Percentiles rank a stretch among this genome's conserved stretches.
phyloP scores from a whole-genome alignment of 2,797 vertebrate species.

The Phyllotis vaccarum region DNA sequence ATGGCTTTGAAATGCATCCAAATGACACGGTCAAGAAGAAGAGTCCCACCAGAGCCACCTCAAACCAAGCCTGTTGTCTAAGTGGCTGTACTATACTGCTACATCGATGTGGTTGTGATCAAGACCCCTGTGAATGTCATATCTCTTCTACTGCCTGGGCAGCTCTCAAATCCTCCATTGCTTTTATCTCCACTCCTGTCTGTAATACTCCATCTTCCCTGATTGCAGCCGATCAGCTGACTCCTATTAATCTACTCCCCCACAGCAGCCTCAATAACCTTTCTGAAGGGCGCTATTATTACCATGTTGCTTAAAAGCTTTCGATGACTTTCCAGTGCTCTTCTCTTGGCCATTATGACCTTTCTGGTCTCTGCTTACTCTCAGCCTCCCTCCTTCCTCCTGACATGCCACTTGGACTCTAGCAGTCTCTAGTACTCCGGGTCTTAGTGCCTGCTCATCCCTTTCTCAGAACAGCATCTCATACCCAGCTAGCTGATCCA shows the following conservation, averaged over 20 bases:
- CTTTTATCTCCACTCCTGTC: neutral
- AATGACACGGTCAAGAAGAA: neutral
- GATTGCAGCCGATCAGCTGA: neutral
- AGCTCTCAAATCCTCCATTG: neutral
- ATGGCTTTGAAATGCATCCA: neutral
- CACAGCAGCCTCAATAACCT: neutral
- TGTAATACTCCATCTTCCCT: neutral
- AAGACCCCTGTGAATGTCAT: neutral
- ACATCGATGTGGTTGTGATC: neutral
- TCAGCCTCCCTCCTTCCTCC: neutral
- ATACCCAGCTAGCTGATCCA: neutral
- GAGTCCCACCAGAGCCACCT: neutral
- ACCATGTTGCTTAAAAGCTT: neutral
- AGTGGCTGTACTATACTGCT: neutral
- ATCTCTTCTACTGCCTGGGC: neutral
- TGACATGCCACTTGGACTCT: neutral
- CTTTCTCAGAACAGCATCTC: neutral
- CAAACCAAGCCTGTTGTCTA: neutral
- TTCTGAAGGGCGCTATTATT: neutral
- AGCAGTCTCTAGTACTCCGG: neutral
- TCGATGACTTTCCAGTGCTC: neutral
- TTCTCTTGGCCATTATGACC: neutral
- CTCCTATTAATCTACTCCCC: neutral
- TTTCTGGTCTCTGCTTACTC: neutral
- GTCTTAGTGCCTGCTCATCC: neutral